Evolutionary conservation across 35 echinoderm and acorn worm genomes (phyloP), one percentile per base, ranked within the genome.

Genomic region (Ophioderma brevispina): DNA sequence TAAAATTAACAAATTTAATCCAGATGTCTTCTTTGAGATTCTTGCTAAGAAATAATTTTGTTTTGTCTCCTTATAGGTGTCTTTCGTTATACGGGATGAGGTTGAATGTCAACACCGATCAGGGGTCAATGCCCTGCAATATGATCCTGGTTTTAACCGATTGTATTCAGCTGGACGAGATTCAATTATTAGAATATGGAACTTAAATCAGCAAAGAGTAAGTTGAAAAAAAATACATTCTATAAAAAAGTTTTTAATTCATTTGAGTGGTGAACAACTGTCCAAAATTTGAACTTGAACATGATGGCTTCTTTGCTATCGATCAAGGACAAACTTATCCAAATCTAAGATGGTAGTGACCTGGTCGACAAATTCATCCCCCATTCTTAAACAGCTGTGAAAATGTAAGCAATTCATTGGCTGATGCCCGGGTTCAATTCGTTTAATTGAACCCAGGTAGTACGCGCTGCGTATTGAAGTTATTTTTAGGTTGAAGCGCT

Each of bases 131-230:
- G 94, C 85, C 39, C 64, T 99, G 23, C 97, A 99, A 88, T 95
- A 86, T 91, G 97, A 99, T 78, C 97, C 93, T 3, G 32, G 86
- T 1, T 39, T 87, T 31, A 99, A 95, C 80, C 90, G 94, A 63
- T 85, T 99, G 0, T 99, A 95, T 77, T 93, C 97, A 30, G 97
- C 93, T 36, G 97, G 97, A 18, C 90, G 97, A 39, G 97, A 99
- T 36, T 99, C 97, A 0, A 99, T 99, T 38, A 89, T 99, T 76
- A 93, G 97, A 77, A 99, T 99, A 93, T 99, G 97, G 97, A 99
- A 99, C 46, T 91, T 99, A 28, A 81, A 82, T 50, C 87, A 82
- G 36, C 84, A 81, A 36, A 85, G 76, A 37, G 94, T 92, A 79
- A 91, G 42, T 25, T 32, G 41, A 79, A 46, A 46, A 46, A 46